Conservation (phyloP, 2,888 invertebrate genomes). For the Aphodius sticticus region DNA sequence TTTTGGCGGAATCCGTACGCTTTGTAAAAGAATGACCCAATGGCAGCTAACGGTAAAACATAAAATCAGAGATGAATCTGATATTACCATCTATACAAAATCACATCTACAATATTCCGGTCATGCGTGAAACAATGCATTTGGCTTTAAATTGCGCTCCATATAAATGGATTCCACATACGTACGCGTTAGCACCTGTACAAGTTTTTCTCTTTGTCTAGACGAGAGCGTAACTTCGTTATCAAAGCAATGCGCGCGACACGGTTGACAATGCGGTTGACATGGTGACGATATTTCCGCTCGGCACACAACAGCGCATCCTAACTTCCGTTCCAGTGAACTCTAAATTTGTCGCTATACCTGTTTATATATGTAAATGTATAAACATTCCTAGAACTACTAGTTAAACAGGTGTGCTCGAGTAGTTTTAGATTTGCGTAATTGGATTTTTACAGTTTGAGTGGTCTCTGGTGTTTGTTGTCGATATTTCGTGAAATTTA, state of each 20-base stretch:
- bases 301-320: background rate
- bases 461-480: no score
- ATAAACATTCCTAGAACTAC: background rate
- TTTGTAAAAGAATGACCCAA: no score
- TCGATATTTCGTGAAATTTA: no score
- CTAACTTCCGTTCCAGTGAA: background rate
- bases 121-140: no score
- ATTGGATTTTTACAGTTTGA: no score
- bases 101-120: no score
- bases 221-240: background rate
- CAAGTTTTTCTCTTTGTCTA: background rate
- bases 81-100: no score
- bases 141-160: no score
- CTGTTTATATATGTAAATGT: background rate
- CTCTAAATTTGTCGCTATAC: background rate
- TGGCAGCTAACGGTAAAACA: no score
- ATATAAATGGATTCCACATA: background rate
- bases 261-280: background rate
- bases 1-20: no score
- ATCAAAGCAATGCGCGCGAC: background rate
- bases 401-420: background rate
- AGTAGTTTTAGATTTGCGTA: background rate
- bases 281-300: conserved; percentile 4
- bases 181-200: background rate
- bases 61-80: no score